Conservation (phyloP, 1,140 invertebrate genomes). For the Tenebrio molitor region DNA sequence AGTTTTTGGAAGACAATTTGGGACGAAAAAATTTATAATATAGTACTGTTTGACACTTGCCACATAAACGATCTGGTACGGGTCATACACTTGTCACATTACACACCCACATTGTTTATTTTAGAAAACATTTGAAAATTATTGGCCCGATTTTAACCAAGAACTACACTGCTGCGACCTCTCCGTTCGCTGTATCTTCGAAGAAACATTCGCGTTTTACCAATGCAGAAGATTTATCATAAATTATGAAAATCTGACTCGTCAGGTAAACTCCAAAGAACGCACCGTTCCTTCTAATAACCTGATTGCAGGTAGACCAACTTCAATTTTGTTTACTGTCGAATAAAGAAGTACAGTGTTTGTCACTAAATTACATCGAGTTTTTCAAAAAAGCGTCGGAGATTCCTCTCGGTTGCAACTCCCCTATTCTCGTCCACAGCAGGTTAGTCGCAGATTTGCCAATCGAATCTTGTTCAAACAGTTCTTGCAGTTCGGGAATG, state of each 20-base stretch:
- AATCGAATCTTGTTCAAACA: constrained; percentile 47
- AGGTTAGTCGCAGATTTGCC: constrained; percentile 39
- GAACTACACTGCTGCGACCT: constrained; percentile 65
- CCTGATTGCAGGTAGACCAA: constrained; percentile 55
- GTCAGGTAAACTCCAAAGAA: constrained; percentile 67
- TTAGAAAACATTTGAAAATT: constrained; percentile 74
- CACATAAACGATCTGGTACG: too few relatives aligned
- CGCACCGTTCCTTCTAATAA: constrained; percentile 65
- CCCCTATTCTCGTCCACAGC: constrained; percentile 68
- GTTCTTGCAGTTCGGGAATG: constrained; percentile 82
- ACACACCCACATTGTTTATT: too few relatives aligned
- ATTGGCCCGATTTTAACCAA: constrained; percentile 72
- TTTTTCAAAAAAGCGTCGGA: constrained; percentile 64
- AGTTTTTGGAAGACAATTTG: too few relatives aligned
- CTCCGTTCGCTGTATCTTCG: constrained; percentile 67
- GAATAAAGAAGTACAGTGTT: constrained; percentile 72
- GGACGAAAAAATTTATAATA: too few relatives aligned
- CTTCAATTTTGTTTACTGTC: constrained; percentile 74
- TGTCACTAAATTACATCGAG: constrained; percentile 65
- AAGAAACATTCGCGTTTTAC: constrained; percentile 69
- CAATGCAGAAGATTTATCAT: constrained; percentile 66
- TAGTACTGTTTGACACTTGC: too few relatives aligned
- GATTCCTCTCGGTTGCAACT: constrained; percentile 62
- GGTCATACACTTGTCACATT: too few relatives aligned
- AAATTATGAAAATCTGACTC: constrained; percentile 70